A percentile compares a stretch with the other conserved stretches of the same genome.
phyloP scores from a whole-genome alignment of 2,797 vertebrate species.

The Anas georgica region DNA sequence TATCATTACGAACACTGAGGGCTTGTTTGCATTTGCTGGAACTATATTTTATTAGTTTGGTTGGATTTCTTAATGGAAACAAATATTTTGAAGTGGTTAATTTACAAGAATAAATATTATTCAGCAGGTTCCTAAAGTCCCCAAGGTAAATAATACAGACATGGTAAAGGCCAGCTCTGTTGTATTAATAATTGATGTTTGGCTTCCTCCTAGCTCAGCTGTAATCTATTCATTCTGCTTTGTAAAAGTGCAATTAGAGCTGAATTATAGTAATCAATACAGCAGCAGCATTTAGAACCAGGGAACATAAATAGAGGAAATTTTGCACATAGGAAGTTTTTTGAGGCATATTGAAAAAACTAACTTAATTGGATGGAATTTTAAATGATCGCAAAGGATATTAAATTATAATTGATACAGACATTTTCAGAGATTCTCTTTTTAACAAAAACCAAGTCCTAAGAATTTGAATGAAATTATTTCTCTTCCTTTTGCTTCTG shows the following conservation, averaged over 20 bases:
- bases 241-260: conserved; percentile 74
- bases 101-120: conserved; percentile 60
- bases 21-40: conserved; percentile 9
- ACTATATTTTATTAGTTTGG: background rate
- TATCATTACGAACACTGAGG: background rate
- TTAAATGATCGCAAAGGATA: background rate
- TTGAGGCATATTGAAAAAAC: conserved; percentile 11
- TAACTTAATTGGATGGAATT: conserved; percentile 4
- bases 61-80: conserved; percentile 56
- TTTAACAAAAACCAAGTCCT: background rate
- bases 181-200: conserved; percentile 75
- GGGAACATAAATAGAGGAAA: conserved; percentile 44
- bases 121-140: conserved; percentile 41
- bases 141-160: conserved; percentile 62
- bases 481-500: background rate
- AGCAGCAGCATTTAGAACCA: conserved; percentile 62
- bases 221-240: conserved; percentile 67
- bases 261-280: conserved; percentile 80
- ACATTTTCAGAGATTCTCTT: background rate
- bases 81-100: conserved; percentile 68
- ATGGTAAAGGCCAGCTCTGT: conserved; percentile 59
- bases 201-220: conserved; percentile 57
- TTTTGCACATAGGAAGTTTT: conserved; percentile 41
- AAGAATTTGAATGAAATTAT: background rate
- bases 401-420: background rate